phyloP scores from a whole-genome alignment of 2,797 vertebrate species.

The Buceros bicornis region DNA sequence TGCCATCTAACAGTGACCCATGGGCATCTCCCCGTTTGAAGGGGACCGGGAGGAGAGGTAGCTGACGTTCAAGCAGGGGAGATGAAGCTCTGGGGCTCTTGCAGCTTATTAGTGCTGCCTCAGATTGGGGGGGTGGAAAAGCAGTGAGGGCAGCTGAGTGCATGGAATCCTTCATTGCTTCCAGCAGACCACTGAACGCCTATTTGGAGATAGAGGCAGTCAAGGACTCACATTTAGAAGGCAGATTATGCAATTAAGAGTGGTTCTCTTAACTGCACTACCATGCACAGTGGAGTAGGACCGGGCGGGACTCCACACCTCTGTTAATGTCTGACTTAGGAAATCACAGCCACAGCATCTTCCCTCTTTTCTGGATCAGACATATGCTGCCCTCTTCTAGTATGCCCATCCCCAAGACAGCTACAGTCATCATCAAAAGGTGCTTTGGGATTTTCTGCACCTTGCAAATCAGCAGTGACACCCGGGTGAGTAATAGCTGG shows the following conservation, averaged over 20 bases:
- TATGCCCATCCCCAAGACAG: neutral
- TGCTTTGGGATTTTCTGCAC: constrained; percentile 32
- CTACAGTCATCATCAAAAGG: constrained; percentile 1
- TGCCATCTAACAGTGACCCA: neutral
- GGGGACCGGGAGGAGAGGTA: neutral
- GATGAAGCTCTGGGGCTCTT: neutral
- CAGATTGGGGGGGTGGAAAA: neutral
- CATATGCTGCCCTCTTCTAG: neutral
- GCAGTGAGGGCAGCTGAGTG: neutral
- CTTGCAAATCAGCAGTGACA: constrained; percentile 34
- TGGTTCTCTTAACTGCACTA: neutral
- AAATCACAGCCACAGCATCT: constrained; percentile 11
- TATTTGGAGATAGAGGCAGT: neutral
- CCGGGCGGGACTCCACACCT: neutral
- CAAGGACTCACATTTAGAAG: neutral
- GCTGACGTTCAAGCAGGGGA: neutral
- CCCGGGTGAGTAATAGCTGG: constrained; percentile 46
- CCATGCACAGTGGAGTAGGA: neutral
- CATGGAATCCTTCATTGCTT: neutral
- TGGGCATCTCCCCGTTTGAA: neutral
- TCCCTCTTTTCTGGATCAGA: constrained; percentile 22
- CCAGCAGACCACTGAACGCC: neutral
- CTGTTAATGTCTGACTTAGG: constrained; percentile 11
- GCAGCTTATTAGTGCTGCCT: neutral
- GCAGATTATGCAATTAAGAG: neutral